These are phyloP conservation scores for Hippolais icterina DNA, from an alignment of 2,113 vertebrate species.

Conservation along the genomic window DNA sequence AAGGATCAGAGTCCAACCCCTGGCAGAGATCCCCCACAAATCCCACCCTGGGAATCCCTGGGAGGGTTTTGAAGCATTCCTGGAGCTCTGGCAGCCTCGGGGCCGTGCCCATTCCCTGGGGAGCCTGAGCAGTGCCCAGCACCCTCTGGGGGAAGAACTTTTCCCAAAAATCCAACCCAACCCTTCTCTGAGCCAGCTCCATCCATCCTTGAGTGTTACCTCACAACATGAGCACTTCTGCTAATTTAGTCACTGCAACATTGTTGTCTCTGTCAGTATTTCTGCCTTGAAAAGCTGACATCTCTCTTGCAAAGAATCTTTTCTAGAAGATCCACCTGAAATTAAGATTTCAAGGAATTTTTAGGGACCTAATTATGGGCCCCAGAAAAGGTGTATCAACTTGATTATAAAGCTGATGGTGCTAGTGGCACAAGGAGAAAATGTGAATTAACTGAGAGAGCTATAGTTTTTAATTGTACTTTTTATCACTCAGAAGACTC, in stretches of 20 bases:
- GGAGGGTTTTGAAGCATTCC: neutral
- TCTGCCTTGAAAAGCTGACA: neutral
- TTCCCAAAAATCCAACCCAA: neutral
- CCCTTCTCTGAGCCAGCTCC: fast-evolving
- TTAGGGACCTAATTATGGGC: neutral
- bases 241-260: neutral
- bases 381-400: neutral
- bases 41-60: neutral
- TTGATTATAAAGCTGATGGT: neutral
- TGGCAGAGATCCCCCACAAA: neutral
- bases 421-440: neutral
- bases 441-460: slow-evolving; percentile 18
- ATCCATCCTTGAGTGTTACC: neutral
- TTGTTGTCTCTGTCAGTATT: neutral
- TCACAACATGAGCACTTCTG: neutral
- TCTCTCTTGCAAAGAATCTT: neutral
- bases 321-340: neutral
- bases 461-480: slow-evolving; percentile 18
- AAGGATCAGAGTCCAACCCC: fast-evolving
- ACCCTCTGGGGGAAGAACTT: neutral
- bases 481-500: slow-evolving; percentile 14
- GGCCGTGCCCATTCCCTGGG: neutral
- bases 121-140: neutral
- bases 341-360: neutral
- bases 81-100: neutral